These are phyloP conservation scores for Thymelicus lineola DNA, from an alignment of 2,888 invertebrate genomes.

Conservation along the genomic window DNA sequence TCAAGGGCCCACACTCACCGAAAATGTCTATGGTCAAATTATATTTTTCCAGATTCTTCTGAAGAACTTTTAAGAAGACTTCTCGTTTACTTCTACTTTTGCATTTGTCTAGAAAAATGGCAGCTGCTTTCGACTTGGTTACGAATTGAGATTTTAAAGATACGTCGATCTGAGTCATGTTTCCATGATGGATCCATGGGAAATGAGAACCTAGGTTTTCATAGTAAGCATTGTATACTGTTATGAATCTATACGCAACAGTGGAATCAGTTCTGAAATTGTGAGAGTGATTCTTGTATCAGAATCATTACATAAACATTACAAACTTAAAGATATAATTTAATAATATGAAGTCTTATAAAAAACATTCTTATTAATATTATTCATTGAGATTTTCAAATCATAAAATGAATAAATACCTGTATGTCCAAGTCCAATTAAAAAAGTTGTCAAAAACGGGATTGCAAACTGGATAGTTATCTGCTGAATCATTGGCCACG, in stretches of 20 bases:
- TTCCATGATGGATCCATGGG: slow-evolving; percentile 53
- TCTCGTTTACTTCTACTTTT: slow-evolving; percentile 61
- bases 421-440: slow-evolving; percentile 79
- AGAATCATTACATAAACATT: too few relatives aligned
- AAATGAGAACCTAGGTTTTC: slow-evolving; percentile 55
- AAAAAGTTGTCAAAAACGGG: slow-evolving; percentile 65
- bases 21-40: slow-evolving; percentile 79
- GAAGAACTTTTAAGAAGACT: slow-evolving; percentile 63
- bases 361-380: too few relatives aligned
- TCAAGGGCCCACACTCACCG: slow-evolving; percentile 77
- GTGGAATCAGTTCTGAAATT: slow-evolving; percentile 59
- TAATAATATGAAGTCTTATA: too few relatives aligned
- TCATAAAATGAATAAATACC: slow-evolving; percentile 55
- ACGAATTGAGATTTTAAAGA: slow-evolving; percentile 51
- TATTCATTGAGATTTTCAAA: too few relatives aligned
- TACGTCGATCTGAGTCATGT: slow-evolving; percentile 52
- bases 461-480: slow-evolving; percentile 67
- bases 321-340: too few relatives aligned
- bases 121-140: slow-evolving; percentile 64
- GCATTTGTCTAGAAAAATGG: slow-evolving; percentile 69
- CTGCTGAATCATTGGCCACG: slow-evolving; percentile 67
- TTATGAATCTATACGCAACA: slow-evolving; percentile 59
- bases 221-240: slow-evolving; percentile 53
- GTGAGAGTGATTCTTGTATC: slow-evolving; percentile 4
- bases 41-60: slow-evolving; percentile 66